Percentiles rank a stretch among this genome's conserved stretches.
These are phyloP conservation scores for Trinectes maculatus DNA, from an alignment of 2,113 vertebrate genomes.

Conservation along the genomic window DNA sequence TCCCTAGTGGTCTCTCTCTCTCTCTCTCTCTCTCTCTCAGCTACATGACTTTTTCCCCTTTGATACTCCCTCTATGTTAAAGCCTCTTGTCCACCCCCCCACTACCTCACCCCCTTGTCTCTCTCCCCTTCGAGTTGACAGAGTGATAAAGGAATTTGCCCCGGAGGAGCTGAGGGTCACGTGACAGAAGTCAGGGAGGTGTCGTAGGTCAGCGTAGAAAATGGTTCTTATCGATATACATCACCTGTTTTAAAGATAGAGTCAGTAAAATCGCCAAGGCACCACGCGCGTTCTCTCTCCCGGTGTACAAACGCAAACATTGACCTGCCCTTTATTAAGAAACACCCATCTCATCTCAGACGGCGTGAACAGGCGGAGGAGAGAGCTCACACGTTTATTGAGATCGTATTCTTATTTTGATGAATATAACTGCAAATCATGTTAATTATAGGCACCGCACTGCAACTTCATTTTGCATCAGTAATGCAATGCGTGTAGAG, in stretches of 20 bases:
- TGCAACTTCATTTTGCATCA: too few species aligned
- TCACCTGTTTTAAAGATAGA: constrained; percentile 17
- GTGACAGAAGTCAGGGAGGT: constrained; percentile 10
- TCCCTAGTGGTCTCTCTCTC: constrained; percentile 49
- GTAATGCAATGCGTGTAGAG: too few species aligned
- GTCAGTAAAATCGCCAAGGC: constrained; percentile 20
- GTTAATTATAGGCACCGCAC: too few species aligned
- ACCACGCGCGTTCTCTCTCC: too few species aligned
- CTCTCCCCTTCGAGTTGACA: constrained; percentile 11
- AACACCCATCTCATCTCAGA: too few species aligned
- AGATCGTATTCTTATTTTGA: too few species aligned
- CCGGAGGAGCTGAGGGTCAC: constrained; percentile 44
- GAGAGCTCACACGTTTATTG: too few species aligned
- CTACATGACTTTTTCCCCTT: constrained; percentile 1
- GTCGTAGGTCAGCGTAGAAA: constrained; percentile 16
- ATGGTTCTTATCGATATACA: not conserved
- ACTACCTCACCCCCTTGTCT: not conserved
- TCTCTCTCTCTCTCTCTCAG: constrained; percentile 7
- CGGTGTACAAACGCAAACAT: too few species aligned
- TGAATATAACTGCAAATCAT: too few species aligned
- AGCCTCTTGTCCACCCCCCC: not conserved
- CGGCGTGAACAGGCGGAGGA: too few species aligned
- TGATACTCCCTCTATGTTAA: constrained; percentile 22
- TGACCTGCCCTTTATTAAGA: not conserved
- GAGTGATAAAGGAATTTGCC: constrained; percentile 28